A percentile compares a stretch with the other conserved stretches of the same genome.
phyloP scores from a whole-genome alignment of 2,888 invertebrate genomes.

The Exocentrus adspersus region DNA sequence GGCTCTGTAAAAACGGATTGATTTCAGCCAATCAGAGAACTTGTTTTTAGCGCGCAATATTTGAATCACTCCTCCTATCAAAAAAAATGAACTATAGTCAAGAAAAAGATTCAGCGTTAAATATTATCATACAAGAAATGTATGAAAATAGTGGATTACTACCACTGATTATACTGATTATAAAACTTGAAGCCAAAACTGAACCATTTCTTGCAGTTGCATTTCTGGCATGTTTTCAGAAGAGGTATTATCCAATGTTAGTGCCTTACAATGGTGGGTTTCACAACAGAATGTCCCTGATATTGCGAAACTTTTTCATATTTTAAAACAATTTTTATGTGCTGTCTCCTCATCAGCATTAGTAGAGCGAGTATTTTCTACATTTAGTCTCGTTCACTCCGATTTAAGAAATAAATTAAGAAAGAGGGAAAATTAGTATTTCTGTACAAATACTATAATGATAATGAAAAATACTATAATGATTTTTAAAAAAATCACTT shows the following conservation, averaged over 20 bases:
- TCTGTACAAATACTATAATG: constrained; percentile 31
- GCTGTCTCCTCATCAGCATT: neutral
- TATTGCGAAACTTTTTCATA: constrained; percentile 1
- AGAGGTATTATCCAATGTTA: constrained; percentile 13
- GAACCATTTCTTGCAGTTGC: constrained; percentile 8
- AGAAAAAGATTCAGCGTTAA: too few species aligned
- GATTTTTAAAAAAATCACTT: too few species aligned
- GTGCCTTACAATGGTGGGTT: constrained; percentile 16
- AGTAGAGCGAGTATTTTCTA: neutral
- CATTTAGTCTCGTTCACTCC: constrained; percentile 16
- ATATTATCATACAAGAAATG: too few species aligned
- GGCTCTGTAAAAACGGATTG: too few species aligned
- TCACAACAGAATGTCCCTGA: constrained; percentile 1
- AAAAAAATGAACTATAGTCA: too few species aligned
- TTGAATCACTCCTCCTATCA: too few species aligned
- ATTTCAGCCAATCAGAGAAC: too few species aligned
- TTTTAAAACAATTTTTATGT: constrained; percentile 12
- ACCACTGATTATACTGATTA: constrained; percentile 2
- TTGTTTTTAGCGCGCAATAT: too few species aligned
- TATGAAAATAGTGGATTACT: constrained; percentile 5
- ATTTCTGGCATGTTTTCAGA: constrained; percentile 21
- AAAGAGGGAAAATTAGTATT: constrained; percentile 34
- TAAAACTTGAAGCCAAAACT: constrained; percentile 5
- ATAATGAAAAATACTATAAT: constrained; percentile 13
- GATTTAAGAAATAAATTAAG: constrained; percentile 31